Percentiles rank a stretch among this genome's conserved stretches.
Evolutionary conservation across 2,113 vertebrate species (phyloP).

Genomic region (Atlantisia rogersi): DNA sequence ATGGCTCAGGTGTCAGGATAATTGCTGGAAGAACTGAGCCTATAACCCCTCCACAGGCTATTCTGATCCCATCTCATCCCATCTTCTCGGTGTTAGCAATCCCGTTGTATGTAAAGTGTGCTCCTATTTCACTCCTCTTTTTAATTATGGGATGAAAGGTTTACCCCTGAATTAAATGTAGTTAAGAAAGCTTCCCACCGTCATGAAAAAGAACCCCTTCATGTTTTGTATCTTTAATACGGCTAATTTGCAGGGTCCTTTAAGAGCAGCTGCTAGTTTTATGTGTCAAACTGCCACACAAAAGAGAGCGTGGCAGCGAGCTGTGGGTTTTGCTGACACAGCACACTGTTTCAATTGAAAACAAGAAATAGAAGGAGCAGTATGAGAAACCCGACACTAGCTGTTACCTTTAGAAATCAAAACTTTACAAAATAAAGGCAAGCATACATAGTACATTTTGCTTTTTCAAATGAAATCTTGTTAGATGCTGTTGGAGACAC

Average conservation of each 20-base stretch:
- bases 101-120: not conserved
- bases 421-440: slow-evolving; percentile 3
- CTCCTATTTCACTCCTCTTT: not conserved
- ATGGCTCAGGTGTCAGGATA: not conserved
- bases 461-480: not conserved
- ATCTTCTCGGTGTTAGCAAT: not conserved
- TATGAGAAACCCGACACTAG: slow-evolving; percentile 56
- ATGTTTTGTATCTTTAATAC: slow-evolving; percentile 1
- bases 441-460: not conserved
- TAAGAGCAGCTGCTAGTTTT: slow-evolving; percentile 62
- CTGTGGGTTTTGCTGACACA: slow-evolving; percentile 55
- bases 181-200: not conserved
- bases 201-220: not conserved
- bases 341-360: slow-evolving; percentile 48
- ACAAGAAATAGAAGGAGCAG: slow-evolving; percentile 47
- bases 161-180: not conserved
- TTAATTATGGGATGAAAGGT: slow-evolving; percentile 25
- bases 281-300: slow-evolving; percentile 47
- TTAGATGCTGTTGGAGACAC: not conserved
- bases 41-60: not conserved
- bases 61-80: not conserved
- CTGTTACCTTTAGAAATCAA: slow-evolving; percentile 57
- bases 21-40: not conserved
- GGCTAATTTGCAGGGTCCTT: slow-evolving; percentile 32
- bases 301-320: slow-evolving; percentile 1